Evolutionary conservation across 2,797 vertebrate genomes (phyloP).

Genomic region (Cossypha caffra): DNA sequence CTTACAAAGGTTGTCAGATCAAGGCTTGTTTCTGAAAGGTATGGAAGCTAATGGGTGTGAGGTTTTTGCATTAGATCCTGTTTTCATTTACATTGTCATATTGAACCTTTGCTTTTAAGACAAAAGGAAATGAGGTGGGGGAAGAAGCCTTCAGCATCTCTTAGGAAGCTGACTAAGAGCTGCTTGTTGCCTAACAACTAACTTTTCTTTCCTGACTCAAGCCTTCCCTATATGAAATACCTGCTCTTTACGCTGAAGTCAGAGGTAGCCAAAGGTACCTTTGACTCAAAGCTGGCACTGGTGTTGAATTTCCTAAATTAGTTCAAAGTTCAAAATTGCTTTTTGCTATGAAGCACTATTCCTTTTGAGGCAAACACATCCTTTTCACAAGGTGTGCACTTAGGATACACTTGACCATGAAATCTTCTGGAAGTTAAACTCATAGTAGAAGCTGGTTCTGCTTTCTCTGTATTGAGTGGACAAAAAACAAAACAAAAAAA

Average conservation of each 20-base stretch:
- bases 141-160: background rate
- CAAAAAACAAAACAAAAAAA: background rate
- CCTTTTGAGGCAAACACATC: background rate
- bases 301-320: background rate
- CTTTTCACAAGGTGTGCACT: background rate
- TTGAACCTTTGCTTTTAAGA: background rate
- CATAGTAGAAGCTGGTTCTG: accelerated
- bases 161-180: background rate
- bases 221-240: background rate
- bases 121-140: background rate
- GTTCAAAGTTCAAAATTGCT: background rate
- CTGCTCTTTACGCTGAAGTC: background rate
- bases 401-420: background rate
- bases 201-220: background rate
- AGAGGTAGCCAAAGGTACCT: background rate
- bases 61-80: background rate
- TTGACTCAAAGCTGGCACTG: background rate
- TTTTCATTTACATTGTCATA: background rate
- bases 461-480: background rate
- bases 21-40: background rate
- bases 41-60: background rate
- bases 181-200: background rate
- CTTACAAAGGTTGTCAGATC: background rate
- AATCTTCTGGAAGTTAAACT: background rate
- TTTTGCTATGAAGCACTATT: background rate